These are phyloP conservation scores for Actenoides lindsayi DNA, from an alignment of 2,113 vertebrate genomes.

Conservation along the genomic window DNA sequence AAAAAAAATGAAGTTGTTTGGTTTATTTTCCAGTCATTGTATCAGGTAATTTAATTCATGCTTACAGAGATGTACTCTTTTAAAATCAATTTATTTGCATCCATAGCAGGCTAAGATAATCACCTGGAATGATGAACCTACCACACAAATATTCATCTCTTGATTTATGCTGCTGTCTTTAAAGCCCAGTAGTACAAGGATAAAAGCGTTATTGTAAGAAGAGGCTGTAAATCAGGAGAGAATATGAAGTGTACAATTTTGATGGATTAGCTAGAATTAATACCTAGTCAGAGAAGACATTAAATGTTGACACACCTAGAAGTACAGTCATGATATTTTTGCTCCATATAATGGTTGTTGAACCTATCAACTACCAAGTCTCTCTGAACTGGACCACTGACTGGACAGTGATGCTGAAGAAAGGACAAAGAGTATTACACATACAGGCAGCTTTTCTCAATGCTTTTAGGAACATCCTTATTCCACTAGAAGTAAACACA, in stretches of 20 bases:
- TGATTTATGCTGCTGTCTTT: slow-evolving; percentile 42
- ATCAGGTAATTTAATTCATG: neutral
- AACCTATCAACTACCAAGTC: neutral
- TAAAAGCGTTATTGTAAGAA: neutral
- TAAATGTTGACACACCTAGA: neutral
- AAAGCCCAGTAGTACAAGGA: neutral
- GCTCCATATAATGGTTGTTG: neutral
- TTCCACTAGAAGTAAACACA: neutral
- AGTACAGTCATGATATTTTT: neutral
- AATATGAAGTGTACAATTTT: slow-evolving; percentile 31
- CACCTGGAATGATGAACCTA: neutral
- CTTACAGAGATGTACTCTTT: neutral
- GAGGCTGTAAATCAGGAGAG: neutral
- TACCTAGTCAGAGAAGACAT: neutral
- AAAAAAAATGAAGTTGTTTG: neutral
- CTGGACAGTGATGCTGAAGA: neutral
- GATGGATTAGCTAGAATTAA: slow-evolving; percentile 49
- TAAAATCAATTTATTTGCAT: neutral
- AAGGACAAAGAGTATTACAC: neutral
- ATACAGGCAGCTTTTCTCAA: neutral
- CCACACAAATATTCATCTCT: neutral
- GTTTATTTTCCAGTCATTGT: neutral
- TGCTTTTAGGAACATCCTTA: neutral
- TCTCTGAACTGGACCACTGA: neutral
- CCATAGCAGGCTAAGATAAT: neutral